phyloP scores from a whole-genome alignment of 2,113 vertebrate species.

The Mustela nigripes region DNA sequence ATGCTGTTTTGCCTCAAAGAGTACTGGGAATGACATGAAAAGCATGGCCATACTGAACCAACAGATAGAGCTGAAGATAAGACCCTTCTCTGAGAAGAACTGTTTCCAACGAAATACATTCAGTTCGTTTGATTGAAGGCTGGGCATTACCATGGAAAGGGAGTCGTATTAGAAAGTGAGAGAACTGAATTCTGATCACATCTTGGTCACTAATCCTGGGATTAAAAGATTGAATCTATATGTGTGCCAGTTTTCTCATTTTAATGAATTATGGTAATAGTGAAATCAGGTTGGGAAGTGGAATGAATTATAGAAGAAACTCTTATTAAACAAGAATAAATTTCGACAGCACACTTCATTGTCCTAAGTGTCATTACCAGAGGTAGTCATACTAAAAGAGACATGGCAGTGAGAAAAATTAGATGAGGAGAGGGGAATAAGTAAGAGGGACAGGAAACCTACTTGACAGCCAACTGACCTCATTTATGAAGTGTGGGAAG shows the following conservation, averaged over 20 bases:
- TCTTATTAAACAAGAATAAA: slow-evolving; percentile 5
- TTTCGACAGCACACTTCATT: neutral
- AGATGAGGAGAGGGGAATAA: neutral
- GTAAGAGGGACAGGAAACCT: neutral
- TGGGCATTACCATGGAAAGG: neutral
- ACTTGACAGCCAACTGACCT: neutral
- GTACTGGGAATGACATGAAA: neutral
- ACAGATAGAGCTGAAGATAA: neutral
- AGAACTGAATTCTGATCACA: neutral
- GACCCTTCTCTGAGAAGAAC: neutral
- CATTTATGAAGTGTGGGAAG: neutral
- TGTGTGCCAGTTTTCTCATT: neutral
- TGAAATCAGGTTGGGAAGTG: neutral
- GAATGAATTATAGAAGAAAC: neutral
- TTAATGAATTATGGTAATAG: neutral
- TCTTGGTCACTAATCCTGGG: neutral
- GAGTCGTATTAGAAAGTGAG: neutral
- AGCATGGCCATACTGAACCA: neutral
- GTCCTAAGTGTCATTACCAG: neutral
- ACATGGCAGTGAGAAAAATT: neutral
- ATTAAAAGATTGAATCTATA: neutral
- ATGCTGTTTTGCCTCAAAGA: neutral
- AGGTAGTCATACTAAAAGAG: neutral
- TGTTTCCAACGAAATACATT: neutral
- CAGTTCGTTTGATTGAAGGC: neutral